Base-by-base conservation (phyloP, 35 echinoderm and acorn worm species). In the Nesometra sesokonis region DNA sequence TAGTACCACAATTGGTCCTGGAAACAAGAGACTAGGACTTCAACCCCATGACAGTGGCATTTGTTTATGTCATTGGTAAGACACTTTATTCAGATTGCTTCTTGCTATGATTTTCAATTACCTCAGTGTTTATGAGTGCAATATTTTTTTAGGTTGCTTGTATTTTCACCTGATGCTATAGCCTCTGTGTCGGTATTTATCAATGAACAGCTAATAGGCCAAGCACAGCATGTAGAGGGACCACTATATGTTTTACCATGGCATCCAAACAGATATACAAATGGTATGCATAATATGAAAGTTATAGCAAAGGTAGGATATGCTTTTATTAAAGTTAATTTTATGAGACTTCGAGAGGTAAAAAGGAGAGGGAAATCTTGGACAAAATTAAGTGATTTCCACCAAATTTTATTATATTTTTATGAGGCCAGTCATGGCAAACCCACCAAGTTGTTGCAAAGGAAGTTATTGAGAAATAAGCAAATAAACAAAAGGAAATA, bases 191-290 rank as follows among this genome's bases (percentile, higher is more conserved):
- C 82, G 23, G 93, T 99, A 17, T 83, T 81, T 36, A 52, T 99
- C 32, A 90, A 99, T 90, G 89, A 86, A 67, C 46, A 46, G 32
- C 76, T 84, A 23, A 33, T 88, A 57, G 93, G 96, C 34, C 0
- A 67, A 78, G 93, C 90, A 30, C 11, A 88, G 30, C 90, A 88
- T 86, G 93, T 99, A 29, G 83, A 94, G 33, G 96, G 96, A 77
- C 92, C 96, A 30, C 91, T 99, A 0, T 99, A 82, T 88, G 86
- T 92, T 0, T 47, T 99, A 33, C 85, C 89, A 85, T 99, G 96
- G 96, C 85, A 99, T 77, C 92, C 96, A 30, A 32, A 84, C 17
- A 36, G 83, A 31, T 99, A 88, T 80, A 33, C 46, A 37, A 38
- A 37, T 33, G 96, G 96, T 11, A 83, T 99, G 31, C 96, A 99